A percentile compares a stretch with the other conserved stretches of the same genome.
phyloP scores from a whole-genome alignment of 2,113 vertebrate species.

The Upupa epops region DNA sequence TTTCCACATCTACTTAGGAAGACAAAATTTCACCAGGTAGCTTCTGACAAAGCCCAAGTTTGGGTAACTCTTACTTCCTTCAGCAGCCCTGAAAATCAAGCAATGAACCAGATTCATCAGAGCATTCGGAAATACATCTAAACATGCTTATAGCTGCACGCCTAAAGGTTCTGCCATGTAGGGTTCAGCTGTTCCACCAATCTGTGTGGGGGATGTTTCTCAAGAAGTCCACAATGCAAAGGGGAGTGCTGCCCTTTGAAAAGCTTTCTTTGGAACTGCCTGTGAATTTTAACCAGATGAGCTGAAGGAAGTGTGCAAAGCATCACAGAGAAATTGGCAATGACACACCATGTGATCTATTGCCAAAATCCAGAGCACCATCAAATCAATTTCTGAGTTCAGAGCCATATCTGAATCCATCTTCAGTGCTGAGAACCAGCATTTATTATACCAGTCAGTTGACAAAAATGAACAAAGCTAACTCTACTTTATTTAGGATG shows the following conservation, averaged over 20 bases:
- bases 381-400: neutral
- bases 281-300: neutral
- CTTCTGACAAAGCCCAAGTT: neutral
- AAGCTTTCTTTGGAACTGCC: neutral
- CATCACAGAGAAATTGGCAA: neutral
- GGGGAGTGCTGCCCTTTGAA: neutral
- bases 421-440: neutral
- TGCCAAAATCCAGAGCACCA: neutral
- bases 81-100: neutral
- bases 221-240: neutral
- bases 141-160: neutral
- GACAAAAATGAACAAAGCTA: neutral
- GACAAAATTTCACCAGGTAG: neutral
- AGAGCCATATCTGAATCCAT: neutral
- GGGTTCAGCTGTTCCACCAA: neutral
- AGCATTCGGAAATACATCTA: neutral
- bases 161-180: neutral
- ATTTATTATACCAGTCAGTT: neutral
- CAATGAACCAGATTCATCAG: neutral
- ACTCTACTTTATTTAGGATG: neutral
- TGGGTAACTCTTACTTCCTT: neutral
- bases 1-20: neutral
- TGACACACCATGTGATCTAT: neutral
- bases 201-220: neutral
- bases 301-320: neutral